Base-by-base conservation (phyloP, 2,797 vertebrate genomes). In the Anguilla marmorata region DNA sequence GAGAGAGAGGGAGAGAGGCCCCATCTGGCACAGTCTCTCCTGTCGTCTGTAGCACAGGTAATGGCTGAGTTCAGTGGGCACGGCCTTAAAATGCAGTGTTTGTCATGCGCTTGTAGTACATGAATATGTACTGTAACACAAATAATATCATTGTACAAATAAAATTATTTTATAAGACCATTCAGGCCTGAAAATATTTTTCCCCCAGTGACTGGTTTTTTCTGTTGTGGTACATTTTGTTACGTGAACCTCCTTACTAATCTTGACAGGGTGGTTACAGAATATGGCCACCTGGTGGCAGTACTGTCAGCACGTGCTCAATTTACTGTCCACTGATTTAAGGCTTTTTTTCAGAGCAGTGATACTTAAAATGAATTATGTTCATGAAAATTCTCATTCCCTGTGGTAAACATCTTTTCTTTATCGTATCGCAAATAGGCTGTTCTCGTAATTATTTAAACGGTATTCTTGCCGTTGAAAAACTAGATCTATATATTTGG, bases 261-360 rank as follows among this genome's bases (percentile, higher is more conserved):
- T 83, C 11, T 84, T 52, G 80, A 52, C n/a, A 52, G 21, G 2
- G 52, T 30, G 52, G 19, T n/a, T 84, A 4, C 52, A 19, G 2
- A 41, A 50, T 87, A 5, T 72, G 60, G 37, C 93, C 94, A 93
- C 86, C 85, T 92, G 93, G 90, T 88, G 92, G 92, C 90, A 83
- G 89, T 88, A 58, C 54, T 33, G 48, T 11, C 24, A 27, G 21
- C 54, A 56, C n/a, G 9, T 30, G 24, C 82, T n/a, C 41, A 27
- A 45, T 56, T 54, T 8, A 82, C 6, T 19, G 27, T n/a, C 82
- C 82, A 56, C 82, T 56, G 82, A 48, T 56, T 56, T 52, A 54
- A 56, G 82, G n/a, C 50, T 7, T 30, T 30, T 84, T 45, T 84
- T 33, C 69, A 54, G 24, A 52, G 82, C 82, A 27, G 9, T 30